These are phyloP conservation scores for Lipotes vexillifer DNA, from an alignment of 2,113 vertebrate species.

Conservation along the genomic window DNA sequence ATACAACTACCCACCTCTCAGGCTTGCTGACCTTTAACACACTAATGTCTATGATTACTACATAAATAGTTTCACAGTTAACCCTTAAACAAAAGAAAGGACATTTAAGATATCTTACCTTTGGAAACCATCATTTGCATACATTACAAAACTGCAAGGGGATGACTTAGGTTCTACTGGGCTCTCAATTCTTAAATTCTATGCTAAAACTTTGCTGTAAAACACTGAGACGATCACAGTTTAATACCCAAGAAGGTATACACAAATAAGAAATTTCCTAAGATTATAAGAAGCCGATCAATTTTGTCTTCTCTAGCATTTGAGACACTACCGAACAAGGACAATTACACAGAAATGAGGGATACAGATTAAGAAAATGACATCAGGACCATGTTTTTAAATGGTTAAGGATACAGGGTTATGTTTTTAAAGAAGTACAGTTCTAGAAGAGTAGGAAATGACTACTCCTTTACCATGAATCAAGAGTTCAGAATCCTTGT, in stretches of 20 bases:
- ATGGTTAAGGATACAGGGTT: background rate
- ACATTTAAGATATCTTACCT: background rate
- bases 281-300: background rate
- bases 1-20: background rate
- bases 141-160: background rate
- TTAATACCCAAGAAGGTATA: background rate
- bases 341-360: background rate
- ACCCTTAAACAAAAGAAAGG: background rate
- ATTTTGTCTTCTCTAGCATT: background rate
- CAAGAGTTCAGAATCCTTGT: slow-evolving; percentile 98
- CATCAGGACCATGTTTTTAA: background rate
- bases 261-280: background rate
- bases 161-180: background rate
- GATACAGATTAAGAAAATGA: background rate
- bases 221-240: background rate
- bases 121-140: background rate
- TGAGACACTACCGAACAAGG: background rate
- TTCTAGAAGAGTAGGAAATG: background rate
- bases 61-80: background rate
- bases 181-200: background rate
- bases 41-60: background rate
- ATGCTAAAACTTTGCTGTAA: background rate
- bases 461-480: slow-evolving; percentile 89
- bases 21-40: background rate
- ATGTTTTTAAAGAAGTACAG: background rate